A percentile compares a stretch with the other conserved stretches of the same genome.
Evolutionary conservation across 1,140 invertebrate species (phyloP).

Genomic region (Arctopsyche grandis): DNA sequence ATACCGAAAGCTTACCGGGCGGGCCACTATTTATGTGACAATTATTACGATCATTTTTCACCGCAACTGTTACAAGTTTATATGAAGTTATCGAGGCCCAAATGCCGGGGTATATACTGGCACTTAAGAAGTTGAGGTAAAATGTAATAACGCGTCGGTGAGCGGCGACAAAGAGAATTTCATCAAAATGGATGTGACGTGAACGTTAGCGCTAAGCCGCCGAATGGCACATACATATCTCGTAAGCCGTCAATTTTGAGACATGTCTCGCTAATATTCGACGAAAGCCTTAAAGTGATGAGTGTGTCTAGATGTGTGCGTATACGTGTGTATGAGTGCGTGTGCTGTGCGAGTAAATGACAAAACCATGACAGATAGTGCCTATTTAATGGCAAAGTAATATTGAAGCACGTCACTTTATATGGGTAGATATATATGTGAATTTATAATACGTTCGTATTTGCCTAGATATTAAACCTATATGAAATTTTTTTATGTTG

Average conservation of each 20-base stretch:
- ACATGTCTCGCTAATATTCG: slow-evolving; percentile 37
- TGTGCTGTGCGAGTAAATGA: slow-evolving; percentile 14
- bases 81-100: background rate
- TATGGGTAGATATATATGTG: background rate
- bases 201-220: background rate
- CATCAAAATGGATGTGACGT: slow-evolving; percentile 2
- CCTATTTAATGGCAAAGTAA: slow-evolving; percentile 33
- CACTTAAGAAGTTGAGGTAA: background rate
- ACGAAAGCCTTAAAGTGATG: slow-evolving; percentile 38
- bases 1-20: background rate
- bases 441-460: background rate
- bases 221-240: background rate
- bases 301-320: background rate
- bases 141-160: background rate
- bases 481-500: too few relatives aligned
- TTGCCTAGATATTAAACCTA: too few relatives aligned
- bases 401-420: slow-evolving; percentile 9
- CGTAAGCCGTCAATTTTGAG: slow-evolving; percentile 26
- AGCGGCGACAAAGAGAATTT: slow-evolving; percentile 25
- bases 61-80: background rate
- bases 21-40: background rate
- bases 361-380: slow-evolving; percentile 31
- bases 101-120: background rate
- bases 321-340: background rate
- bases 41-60: slow-evolving; percentile 17